A percentile compares a stretch with the other conserved stretches of the same genome.
These are phyloP conservation scores for Hyla sarda DNA, from an alignment of 2,113 vertebrate genomes.

Conservation along the genomic window DNA sequence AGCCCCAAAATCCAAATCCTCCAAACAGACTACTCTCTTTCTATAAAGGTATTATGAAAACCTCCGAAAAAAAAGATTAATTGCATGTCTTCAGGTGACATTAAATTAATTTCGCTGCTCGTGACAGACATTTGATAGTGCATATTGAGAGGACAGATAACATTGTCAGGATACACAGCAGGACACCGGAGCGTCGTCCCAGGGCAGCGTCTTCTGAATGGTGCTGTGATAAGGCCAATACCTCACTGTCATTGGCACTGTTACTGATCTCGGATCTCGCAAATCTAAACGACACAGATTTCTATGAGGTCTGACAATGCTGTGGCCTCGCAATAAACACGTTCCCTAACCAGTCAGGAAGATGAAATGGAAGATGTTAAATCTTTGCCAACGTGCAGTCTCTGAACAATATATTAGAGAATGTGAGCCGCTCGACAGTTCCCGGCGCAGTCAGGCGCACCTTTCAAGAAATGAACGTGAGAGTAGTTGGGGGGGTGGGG, in stretches of 20 bases:
- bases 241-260: constrained; percentile 76
- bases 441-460: background rate
- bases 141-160: constrained; percentile 88
- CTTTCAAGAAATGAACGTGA: background rate
- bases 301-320: constrained; percentile 83
- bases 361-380: constrained; percentile 15
- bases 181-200: constrained; percentile 86
- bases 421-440: background rate
- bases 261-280: constrained; percentile 72
- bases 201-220: constrained; percentile 81
- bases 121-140: constrained; percentile 87
- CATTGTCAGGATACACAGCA: constrained; percentile 87
- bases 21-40: constrained; percentile 93
- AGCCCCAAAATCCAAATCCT: constrained; percentile 98
- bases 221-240: constrained; percentile 75
- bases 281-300: constrained; percentile 79
- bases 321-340: constrained; percentile 67
- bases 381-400: constrained; percentile 18
- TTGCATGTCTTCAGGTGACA: constrained; percentile 94
- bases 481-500: background rate
- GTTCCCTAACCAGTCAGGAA: constrained; percentile 31
- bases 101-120: constrained; percentile 90
- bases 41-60: constrained; percentile 96
- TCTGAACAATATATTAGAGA: constrained; percentile 1
- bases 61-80: constrained; percentile 96